phyloP scores from a whole-genome alignment of 2,113 vertebrate genomes.

The Mirza zaza region DNA sequence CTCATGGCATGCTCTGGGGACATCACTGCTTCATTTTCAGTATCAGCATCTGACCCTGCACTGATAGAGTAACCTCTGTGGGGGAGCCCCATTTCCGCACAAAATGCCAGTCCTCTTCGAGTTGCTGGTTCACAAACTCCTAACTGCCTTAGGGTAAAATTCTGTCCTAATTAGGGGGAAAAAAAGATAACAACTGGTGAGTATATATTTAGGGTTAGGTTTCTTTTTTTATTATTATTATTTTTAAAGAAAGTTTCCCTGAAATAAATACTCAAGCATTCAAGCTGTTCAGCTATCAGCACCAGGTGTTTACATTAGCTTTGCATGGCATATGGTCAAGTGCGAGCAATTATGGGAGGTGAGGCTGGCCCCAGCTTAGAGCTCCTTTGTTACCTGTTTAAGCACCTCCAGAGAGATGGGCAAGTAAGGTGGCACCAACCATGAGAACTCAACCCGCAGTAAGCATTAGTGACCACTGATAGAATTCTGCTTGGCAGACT shows the following conservation, averaged over 20 bases:
- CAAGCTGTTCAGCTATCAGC: neutral
- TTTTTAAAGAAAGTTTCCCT: constrained; percentile 57
- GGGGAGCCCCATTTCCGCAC: constrained; percentile 96
- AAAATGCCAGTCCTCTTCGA: constrained; percentile 95
- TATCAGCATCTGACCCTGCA: constrained; percentile 92
- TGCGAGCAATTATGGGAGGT: constrained; percentile 51
- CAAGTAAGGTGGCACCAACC: constrained; percentile 52
- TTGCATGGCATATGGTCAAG: constrained; percentile 48
- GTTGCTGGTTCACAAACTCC: constrained; percentile 95
- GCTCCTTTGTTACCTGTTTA: constrained; percentile 61
- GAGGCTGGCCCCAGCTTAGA: constrained; percentile 52
- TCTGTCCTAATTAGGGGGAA: constrained; percentile 93
- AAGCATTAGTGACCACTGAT: neutral
- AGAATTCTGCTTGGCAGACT: neutral
- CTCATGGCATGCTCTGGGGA: constrained; percentile 96
- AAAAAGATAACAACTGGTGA: constrained; percentile 85
- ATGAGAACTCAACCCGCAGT: constrained; percentile 59
- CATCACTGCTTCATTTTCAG: constrained; percentile 94
- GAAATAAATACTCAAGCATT: constrained; percentile 69
- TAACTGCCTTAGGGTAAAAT: constrained; percentile 98
- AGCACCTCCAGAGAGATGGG: constrained; percentile 51
- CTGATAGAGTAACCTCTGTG: constrained; percentile 95
- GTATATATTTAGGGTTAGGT: constrained; percentile 48
- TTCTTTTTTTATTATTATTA: neutral
- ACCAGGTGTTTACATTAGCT: neutral